Percentiles rank a stretch among this genome's conserved stretches.
These are phyloP conservation scores for Lagopus muta DNA, from an alignment of 2,113 vertebrate genomes.

Conservation along the genomic window DNA sequence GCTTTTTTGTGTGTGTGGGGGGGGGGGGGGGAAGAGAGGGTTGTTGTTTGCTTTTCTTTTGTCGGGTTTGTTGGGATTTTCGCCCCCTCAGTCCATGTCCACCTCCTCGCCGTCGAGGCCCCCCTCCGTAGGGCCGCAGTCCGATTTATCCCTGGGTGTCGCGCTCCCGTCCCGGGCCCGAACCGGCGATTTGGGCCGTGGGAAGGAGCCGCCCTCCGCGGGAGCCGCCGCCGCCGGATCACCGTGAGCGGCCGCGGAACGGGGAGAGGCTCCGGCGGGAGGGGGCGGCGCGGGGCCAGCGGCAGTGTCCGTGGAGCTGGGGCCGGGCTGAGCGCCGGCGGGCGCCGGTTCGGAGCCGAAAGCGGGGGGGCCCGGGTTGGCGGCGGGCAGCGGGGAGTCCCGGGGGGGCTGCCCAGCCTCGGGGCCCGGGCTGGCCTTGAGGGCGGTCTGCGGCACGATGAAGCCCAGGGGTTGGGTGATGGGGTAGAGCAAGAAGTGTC, in stretches of 20 bases:
- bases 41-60: background rate
- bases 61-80: too few relatives aligned
- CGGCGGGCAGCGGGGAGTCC: conserved; percentile 59
- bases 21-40: too few relatives aligned
- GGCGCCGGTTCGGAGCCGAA: conserved; percentile 63
- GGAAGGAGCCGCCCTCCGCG: conserved; percentile 21
- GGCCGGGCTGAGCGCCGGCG: conserved; percentile 50
- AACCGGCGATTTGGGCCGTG: conserved; percentile 72
- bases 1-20: too few relatives aligned
- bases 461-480: conserved; percentile 96
- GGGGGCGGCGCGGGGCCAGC: background rate
- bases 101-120: conserved; percentile 84
- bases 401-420: conserved; percentile 60
- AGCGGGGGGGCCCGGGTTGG: conserved; percentile 66
- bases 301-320: conserved; percentile 47
- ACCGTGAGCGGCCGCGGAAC: background rate
- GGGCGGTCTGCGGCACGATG: conserved; percentile 91
- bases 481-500: conserved; percentile 94
- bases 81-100: conserved; percentile 87
- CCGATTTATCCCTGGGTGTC: conserved; percentile 76
- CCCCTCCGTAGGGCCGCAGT: conserved; percentile 75
- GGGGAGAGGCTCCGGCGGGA: background rate
- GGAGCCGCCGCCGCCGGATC: conserved; percentile 40
- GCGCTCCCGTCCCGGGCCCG: conserved; percentile 74
- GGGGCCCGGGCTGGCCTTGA: conserved; percentile 76